A percentile compares a stretch with the other conserved stretches of the same genome.
phyloP scores from a whole-genome alignment of 1,140 invertebrate genomes.

The Plectus sambesii region DNA sequence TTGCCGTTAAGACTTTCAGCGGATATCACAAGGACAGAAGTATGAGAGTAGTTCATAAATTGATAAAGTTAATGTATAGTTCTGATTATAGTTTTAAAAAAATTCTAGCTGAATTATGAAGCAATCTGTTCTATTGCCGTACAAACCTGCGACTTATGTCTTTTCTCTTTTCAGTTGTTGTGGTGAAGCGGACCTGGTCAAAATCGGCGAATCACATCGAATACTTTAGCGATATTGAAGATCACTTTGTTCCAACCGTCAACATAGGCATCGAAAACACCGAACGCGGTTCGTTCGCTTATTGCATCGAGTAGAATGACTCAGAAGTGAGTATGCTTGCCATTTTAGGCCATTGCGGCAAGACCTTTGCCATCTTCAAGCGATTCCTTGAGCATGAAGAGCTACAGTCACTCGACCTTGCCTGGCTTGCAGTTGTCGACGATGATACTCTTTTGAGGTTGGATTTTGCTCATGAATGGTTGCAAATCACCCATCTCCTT shows the following conservation, averaged over 20 bases:
- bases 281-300: slow-evolving; percentile 1
- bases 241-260: slow-evolving; percentile 10
- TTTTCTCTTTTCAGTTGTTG: slow-evolving; percentile 12
- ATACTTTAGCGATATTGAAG: slow-evolving; percentile 11
- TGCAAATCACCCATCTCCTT: background rate
- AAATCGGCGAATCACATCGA: slow-evolving; percentile 3
- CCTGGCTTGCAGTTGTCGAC: slow-evolving; percentile 18
- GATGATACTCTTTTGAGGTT: slow-evolving; percentile 19
- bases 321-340: background rate
- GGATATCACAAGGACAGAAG: slow-evolving; percentile 17
- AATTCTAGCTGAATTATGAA: no score
- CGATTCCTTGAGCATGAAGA: slow-evolving; percentile 18
- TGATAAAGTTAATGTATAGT: no score
- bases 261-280: slow-evolving; percentile 11
- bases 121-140: no score
- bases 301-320: no score
- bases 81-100: no score
- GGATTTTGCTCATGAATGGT: background rate
- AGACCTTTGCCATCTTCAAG: slow-evolving; percentile 19
- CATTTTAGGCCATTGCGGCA: slow-evolving; percentile 20
- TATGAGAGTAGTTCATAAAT: no score
- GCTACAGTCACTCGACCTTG: slow-evolving; percentile 11
- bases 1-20: slow-evolving; percentile 14
- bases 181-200: slow-evolving; percentile 13
- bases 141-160: no score